Evolutionary conservation across 53 echinoderm and acorn worm species (phyloP).

Genomic region (Patiria pectinifera): DNA sequence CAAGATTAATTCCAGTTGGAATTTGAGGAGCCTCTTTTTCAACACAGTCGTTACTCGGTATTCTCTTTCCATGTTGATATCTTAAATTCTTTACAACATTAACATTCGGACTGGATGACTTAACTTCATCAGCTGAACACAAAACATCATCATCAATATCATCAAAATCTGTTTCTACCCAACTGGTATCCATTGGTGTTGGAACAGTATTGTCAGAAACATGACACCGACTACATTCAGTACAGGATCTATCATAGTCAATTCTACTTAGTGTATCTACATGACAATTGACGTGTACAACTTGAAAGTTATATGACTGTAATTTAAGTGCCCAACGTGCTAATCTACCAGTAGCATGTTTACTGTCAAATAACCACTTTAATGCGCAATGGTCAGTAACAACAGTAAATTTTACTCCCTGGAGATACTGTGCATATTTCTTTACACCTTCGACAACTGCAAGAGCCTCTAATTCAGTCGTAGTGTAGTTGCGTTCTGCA

Average conservation of each 20-base stretch:
- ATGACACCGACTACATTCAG: slow-evolving; percentile 4
- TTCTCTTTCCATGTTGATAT: no score
- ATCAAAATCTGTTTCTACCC: slow-evolving; percentile 27
- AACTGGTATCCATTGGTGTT: slow-evolving; percentile 2
- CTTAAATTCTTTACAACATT: no score
- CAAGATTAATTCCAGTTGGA: no score
- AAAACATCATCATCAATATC: neutral
- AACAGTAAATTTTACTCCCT: neutral
- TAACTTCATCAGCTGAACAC: no score
- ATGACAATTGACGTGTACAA: slow-evolving; percentile 38
- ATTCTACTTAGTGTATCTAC: slow-evolving; percentile 16
- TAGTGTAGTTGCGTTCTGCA: neutral
- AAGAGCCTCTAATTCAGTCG: neutral
- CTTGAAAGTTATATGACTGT: slow-evolving; percentile 27
- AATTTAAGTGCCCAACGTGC: slow-evolving; percentile 35
- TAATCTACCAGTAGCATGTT: neutral
- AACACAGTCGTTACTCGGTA: no score
- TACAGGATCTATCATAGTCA: neutral
- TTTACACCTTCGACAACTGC: neutral
- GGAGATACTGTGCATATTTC: slow-evolving; percentile 21
- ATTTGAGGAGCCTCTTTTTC: no score
- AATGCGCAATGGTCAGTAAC: neutral
- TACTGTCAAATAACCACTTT: slow-evolving; percentile 42
- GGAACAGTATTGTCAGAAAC: slow-evolving; percentile 1
- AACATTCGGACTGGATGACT: no score